Evolutionary conservation across 2,113 vertebrate genomes (phyloP).

Genomic region (Callipepla squamata): DNA sequence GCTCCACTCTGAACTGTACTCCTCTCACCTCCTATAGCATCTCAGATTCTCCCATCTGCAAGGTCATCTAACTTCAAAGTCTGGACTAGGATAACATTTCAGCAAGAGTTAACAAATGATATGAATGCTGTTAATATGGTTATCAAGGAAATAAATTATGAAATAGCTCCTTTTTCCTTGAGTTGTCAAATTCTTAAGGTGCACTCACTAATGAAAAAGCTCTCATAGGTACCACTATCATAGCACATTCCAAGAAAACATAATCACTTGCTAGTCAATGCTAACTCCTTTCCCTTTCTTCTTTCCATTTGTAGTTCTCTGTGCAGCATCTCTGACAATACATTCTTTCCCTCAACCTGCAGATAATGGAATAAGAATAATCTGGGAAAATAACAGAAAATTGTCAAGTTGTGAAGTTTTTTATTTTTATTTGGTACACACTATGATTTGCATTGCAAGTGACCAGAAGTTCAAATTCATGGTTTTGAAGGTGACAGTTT

Average conservation of each 20-base stretch:
- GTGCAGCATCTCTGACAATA: background rate
- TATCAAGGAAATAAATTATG: background rate
- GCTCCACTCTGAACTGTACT: background rate
- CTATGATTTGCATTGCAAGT: background rate
- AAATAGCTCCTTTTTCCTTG: background rate
- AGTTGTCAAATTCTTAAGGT: background rate
- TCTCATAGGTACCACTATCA: background rate
- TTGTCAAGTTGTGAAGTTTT: background rate
- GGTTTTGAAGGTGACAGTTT: background rate
- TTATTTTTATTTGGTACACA: background rate
- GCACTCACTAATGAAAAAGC: background rate
- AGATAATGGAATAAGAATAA: background rate
- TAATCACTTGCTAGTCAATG: background rate
- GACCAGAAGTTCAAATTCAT: background rate
- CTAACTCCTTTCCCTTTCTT: background rate
- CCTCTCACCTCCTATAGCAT: background rate
- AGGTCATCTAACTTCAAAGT: background rate
- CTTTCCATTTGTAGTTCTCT: background rate
- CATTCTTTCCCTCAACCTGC: background rate
- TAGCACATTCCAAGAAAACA: background rate
- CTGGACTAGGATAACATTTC: background rate
- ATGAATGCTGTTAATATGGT: background rate
- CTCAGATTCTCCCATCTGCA: background rate
- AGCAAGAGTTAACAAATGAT: background rate
- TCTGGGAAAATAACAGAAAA: background rate